A percentile compares a stretch with the other conserved stretches of the same genome.
Conservation (phyloP, 2,113 vertebrate species). For the Epinephelus fuscoguttatus region DNA sequence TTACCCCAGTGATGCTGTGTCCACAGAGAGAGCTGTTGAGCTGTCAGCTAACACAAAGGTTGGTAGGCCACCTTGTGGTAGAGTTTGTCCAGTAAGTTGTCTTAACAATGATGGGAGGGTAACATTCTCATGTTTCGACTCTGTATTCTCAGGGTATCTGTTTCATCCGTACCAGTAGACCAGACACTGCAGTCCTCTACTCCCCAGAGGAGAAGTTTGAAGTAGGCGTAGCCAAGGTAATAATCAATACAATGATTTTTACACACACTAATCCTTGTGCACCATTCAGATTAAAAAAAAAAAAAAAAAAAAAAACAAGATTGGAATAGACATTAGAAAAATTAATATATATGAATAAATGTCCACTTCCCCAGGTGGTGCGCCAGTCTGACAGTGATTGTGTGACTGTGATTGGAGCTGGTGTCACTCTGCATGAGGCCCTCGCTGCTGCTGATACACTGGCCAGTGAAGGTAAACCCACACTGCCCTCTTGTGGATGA, state of each 20-base stretch:
- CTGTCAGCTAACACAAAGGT: conserved; percentile 89
- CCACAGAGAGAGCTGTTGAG: conserved; percentile 87
- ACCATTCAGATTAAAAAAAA: background rate
- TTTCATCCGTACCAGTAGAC: conserved; percentile 88
- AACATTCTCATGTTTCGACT: background rate
- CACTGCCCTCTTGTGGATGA: conserved; percentile 43
- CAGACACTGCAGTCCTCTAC: conserved; percentile 87
- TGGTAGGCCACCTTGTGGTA: background rate
- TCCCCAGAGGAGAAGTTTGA: conserved; percentile 87
- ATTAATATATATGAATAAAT: background rate
- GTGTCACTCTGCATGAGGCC: conserved; percentile 90
- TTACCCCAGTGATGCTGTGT: conserved; percentile 90
- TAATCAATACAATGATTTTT: background rate
- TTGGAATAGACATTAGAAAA: fast-evolving
- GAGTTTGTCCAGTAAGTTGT: background rate
- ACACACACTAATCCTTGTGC: background rate
- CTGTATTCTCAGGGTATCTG: conserved; percentile 86
- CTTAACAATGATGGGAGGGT: background rate
- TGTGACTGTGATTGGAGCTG: conserved; percentile 89
- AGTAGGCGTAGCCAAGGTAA: conserved; percentile 89
- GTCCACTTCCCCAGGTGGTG: conserved; percentile 82
- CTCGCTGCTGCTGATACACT: conserved; percentile 86
- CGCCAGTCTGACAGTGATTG: conserved; percentile 83
- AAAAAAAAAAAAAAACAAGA: background rate
- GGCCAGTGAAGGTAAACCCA: conserved; percentile 83